phyloP scores from a whole-genome alignment of 1,140 invertebrate species.

The Belonocnema kinseyi region DNA sequence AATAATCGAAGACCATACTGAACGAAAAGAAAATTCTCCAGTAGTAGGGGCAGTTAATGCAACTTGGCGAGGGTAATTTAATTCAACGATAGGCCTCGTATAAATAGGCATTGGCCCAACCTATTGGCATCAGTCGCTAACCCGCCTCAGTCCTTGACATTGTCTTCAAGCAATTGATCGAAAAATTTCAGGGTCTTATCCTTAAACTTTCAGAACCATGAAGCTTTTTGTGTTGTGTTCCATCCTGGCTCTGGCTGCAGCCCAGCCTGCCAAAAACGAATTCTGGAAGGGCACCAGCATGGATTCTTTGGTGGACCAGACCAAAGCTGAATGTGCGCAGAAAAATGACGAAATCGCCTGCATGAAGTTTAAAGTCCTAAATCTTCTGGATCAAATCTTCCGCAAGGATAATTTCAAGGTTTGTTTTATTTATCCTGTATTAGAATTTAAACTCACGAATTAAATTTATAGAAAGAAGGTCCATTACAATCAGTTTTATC shows the following conservation, averaged over 20 bases:
- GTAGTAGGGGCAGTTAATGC: conserved; percentile 49
- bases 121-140: conserved; percentile 69
- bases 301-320: conserved; percentile 84
- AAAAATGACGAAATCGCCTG: conserved; percentile 87
- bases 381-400: conserved; percentile 85
- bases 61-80: conserved; percentile 48
- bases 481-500: no score
- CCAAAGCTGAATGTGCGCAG: conserved; percentile 82
- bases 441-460: no score
- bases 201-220: conserved; percentile 46
- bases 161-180: conserved; percentile 10
- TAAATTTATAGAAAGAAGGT: no score
- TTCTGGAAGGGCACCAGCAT: conserved; percentile 83
- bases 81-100: conserved; percentile 63
- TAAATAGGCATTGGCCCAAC: conserved; percentile 70
- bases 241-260: conserved; percentile 74
- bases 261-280: conserved; percentile 79
- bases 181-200: conserved; percentile 43
- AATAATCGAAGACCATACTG: conserved; percentile 75
- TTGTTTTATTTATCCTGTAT: conserved; percentile 32
- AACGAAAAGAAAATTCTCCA: conserved; percentile 75
- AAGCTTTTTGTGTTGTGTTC: conserved; percentile 64
- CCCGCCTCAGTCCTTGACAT: conserved; percentile 55
- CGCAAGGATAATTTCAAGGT: conserved; percentile 87
- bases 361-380: conserved; percentile 87